Conservation (phyloP, 2,797 vertebrate species). For the Clarias fuscus region DNA sequence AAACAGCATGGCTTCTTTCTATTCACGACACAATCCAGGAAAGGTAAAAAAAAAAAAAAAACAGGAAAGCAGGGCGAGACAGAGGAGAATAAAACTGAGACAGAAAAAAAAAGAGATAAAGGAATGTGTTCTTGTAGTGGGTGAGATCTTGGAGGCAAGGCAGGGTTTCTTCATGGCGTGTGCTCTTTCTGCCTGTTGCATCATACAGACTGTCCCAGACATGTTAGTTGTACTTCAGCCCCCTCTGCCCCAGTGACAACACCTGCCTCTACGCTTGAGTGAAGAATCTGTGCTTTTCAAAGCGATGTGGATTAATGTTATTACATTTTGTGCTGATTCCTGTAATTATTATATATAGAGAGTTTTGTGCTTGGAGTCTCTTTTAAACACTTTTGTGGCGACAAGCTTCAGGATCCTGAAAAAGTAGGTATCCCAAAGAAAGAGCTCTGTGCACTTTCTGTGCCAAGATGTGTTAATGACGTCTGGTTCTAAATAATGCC, state of each 20-base stretch:
- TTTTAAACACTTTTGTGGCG: not conserved
- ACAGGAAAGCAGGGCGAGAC: constrained; percentile 1
- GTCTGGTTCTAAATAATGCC: no score
- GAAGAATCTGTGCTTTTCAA: constrained; percentile 4
- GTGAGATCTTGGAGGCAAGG: constrained; percentile 18
- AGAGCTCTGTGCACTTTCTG: not conserved
- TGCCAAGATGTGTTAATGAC: not conserved
- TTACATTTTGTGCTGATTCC: not conserved
- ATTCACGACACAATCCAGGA: no score
- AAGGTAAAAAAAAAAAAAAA: not conserved
- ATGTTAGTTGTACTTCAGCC: constrained; percentile 16
- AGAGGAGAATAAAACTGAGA: constrained; percentile 21
- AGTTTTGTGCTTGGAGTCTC: not conserved
- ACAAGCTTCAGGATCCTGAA: not conserved
- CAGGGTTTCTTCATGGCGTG: constrained; percentile 19
- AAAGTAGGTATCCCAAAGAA: not conserved
- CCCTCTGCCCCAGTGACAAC: constrained; percentile 27
- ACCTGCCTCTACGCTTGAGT: not conserved
- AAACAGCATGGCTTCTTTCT: not conserved
- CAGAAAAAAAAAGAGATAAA: constrained; percentile 17
- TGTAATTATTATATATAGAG: not conserved
- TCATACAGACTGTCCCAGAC: constrained; percentile 35
- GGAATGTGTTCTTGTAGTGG: constrained; percentile 1
- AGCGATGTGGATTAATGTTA: not conserved
- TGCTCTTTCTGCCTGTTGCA: constrained; percentile 45